These are phyloP conservation scores for Ammodytes dubius DNA, from an alignment of 2,113 vertebrate species.

Conservation along the genomic window DNA sequence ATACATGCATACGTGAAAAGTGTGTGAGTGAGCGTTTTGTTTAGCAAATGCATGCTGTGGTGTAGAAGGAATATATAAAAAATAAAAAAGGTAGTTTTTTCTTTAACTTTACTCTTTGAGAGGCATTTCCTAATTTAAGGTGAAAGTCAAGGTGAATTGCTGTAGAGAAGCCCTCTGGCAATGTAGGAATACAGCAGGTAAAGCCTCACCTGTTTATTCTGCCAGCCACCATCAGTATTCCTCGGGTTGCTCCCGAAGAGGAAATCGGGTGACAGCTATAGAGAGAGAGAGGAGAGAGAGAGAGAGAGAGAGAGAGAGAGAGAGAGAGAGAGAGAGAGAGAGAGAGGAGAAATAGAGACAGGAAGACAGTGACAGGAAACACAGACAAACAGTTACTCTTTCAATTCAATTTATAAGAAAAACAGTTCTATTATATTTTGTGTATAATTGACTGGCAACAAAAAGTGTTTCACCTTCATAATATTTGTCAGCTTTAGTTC, in stretches of 20 bases:
- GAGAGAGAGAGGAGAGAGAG: conserved; percentile 19
- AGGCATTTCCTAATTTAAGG: background rate
- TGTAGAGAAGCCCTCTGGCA: conserved; percentile 7
- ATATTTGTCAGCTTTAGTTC: background rate
- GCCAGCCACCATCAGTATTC: conserved; percentile 69
- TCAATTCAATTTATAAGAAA: background rate
- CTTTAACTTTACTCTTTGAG: conserved; percentile 11
- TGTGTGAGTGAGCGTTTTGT: background rate
- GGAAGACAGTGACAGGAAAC: conserved; percentile 28
- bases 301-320: background rate
- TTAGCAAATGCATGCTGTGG: conserved; percentile 16
- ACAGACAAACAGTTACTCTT: background rate
- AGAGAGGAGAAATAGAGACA: conserved; percentile 19
- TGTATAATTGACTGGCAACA: background rate
- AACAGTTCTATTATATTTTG: background rate
- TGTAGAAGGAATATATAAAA: conserved; percentile 25
- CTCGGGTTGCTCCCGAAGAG: conserved; percentile 72
- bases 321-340: conserved; percentile 22
- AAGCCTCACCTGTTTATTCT: conserved; percentile 79
- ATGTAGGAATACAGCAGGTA: conserved; percentile 33
- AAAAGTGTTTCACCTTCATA: background rate
- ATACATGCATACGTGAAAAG: background rate
- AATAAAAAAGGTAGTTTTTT: background rate
- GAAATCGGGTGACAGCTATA: conserved; percentile 78
- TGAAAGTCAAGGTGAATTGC: conserved; percentile 47